Conservation (phyloP, 2,797 vertebrate genomes). For the Tachyglossus aculeatus region DNA sequence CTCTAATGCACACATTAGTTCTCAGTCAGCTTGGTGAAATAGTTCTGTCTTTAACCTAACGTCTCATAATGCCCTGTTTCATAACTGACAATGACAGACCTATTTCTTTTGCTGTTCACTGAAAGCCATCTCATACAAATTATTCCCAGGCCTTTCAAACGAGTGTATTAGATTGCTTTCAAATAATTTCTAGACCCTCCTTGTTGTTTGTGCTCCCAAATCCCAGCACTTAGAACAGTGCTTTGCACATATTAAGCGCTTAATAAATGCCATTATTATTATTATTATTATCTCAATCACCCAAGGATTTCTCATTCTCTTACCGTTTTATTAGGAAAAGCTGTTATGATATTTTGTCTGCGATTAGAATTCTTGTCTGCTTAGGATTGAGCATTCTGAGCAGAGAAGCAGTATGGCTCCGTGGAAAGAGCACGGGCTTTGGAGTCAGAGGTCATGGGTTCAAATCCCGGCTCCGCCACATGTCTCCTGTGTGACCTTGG, state of each 20-base stretch:
- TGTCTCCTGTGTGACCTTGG: too few relatives aligned
- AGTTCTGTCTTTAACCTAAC: background rate
- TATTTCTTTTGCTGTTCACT: background rate
- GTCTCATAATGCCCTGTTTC: background rate
- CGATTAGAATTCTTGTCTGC: conserved; percentile 61
- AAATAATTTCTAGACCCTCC: background rate
- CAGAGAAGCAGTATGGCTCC: too few relatives aligned
- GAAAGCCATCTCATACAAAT: background rate
- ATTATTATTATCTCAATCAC: too few relatives aligned
- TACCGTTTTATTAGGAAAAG: conserved; percentile 47
- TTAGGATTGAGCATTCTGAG: conserved; percentile 46
- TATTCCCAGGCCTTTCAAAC: background rate
- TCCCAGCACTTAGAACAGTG: too few relatives aligned
- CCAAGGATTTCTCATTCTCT: conserved; percentile 14
- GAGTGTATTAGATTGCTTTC: background rate
- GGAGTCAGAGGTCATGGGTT: too few relatives aligned
- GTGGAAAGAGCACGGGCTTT: too few relatives aligned
- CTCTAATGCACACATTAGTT: background rate
- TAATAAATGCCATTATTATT: too few relatives aligned
- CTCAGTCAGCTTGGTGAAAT: background rate
- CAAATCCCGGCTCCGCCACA: too few relatives aligned
- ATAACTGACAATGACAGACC: background rate
- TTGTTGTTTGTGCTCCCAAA: background rate
- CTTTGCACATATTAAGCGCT: too few relatives aligned
- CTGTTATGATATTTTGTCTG: conserved; percentile 47